phyloP scores from a whole-genome alignment of 2,797 vertebrate species.

The Schizothorax lantsangensis region DNA sequence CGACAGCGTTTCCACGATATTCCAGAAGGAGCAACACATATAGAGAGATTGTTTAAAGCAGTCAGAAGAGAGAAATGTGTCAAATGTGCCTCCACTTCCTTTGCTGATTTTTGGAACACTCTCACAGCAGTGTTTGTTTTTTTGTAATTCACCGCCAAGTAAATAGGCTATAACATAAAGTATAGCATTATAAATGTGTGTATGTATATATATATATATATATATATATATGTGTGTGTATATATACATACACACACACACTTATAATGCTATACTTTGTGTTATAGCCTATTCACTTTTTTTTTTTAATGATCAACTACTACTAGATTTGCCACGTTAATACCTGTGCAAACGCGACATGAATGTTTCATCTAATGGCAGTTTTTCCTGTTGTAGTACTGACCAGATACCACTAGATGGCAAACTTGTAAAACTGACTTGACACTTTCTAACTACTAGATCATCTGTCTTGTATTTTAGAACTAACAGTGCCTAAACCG shows the following conservation, averaged over 20 bases:
- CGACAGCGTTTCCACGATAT: not conserved
- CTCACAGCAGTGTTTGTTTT: too few relatives aligned
- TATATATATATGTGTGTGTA: too few relatives aligned
- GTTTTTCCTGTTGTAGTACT: not conserved
- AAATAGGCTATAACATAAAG: not conserved
- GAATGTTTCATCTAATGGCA: not conserved
- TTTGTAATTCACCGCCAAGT: not conserved
- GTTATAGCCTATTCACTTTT: too few relatives aligned
- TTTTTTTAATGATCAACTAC: not conserved
- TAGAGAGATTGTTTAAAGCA: not conserved
- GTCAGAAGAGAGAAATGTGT: not conserved
- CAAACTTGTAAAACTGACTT: slow-evolving; percentile 28
- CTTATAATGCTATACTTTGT: too few relatives aligned
- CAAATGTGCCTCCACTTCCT: not conserved
- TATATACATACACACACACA: too few relatives aligned
- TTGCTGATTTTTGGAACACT: not conserved
- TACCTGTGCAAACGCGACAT: not conserved
- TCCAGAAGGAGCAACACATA: not conserved
- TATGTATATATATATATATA: too few relatives aligned
- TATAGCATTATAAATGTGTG: not conserved
- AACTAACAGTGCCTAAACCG: not conserved
- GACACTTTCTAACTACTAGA: not conserved
- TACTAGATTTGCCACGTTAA: not conserved
- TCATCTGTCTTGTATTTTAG: not conserved
- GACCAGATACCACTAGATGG: slow-evolving; percentile 1